Base-by-base conservation (phyloP, 2,888 invertebrate genomes). In the Orthosia cruda region DNA sequence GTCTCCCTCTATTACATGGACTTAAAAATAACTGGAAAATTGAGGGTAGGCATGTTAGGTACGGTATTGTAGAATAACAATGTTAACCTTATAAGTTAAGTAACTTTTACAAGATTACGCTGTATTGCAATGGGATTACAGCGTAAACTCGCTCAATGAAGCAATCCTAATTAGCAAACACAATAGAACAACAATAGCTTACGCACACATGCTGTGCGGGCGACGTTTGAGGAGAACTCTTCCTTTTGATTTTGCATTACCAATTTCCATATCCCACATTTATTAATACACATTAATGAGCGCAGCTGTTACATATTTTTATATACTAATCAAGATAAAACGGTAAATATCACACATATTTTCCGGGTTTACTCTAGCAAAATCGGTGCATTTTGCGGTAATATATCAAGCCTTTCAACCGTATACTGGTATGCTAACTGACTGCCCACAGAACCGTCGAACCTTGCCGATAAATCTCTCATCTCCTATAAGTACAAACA, bases 401-500 rank as follows among this genome's bases (percentile, higher is more conserved):
- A 73, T 87, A 84, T 87, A 89, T 91, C 83, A 86, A 85, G n/a
- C 55, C 74, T 55, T 87, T 83, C 88, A 68, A 32, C 15, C 50
- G 26, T 26, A 26, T 26, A 26, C 26, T 4, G 26, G 81, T 82
- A 88, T 87, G 84, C 86, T 86, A 88, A 87, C 80, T 74, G 26
- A 67, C 76, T 79, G 61, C 68, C 71, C 77, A 26, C 74, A 83
- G 83, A 80, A 81, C 84, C 73, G 79, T 82, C 81, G 77, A 67
- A 79, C 68, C 58, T 16, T 49, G 63, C 50, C 63, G 84, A 91
- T 92, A 92, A 92, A 92, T 91, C 87, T 83, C 71, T 63, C 73
- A 85, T 87, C 89, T n/a, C n/a, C n/a, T n/a, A n/a, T n/a, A n/a
- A n/a, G n/a, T n/a, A n/a, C n/a, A n/a, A n/a, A n/a, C n/a, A n/a